Evolutionary conservation across 2,113 vertebrate genomes (phyloP).

Genomic region (Coptodon bakossiorum): DNA sequence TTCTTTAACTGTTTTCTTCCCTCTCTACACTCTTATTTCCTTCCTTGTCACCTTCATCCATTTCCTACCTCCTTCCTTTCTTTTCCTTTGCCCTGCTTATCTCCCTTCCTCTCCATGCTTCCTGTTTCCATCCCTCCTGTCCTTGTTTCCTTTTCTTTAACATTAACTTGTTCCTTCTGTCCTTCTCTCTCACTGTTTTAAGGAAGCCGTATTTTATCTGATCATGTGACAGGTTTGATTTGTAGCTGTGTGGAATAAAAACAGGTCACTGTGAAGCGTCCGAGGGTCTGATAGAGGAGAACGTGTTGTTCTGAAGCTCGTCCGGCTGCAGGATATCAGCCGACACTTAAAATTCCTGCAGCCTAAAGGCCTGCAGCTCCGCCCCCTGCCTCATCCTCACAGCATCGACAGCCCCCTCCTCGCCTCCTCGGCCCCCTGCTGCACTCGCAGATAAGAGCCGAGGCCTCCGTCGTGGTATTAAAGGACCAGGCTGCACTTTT

Average conservation of each 20-base stretch:
- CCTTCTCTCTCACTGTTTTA: not conserved
- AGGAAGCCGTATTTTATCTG: accelerated
- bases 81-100: accelerated
- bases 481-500: not conserved
- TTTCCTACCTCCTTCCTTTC: not conserved
- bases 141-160: not conserved
- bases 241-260: not conserved
- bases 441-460: constrained; percentile 39
- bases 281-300: not conserved
- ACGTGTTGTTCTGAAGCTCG: not conserved
- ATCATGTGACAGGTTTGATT: not conserved
- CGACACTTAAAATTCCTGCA: constrained; percentile 41
- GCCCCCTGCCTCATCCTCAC: constrained; percentile 22
- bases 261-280: not conserved
- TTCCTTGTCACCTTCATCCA: accelerated
- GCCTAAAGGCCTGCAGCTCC: not conserved
- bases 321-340: not conserved
- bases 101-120: not conserved
- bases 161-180: accelerated
- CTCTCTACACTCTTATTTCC: not conserved
- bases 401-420: not conserved
- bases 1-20: not conserved
- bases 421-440: constrained; percentile 2
- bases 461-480: not conserved
- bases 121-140: not conserved